Evolutionary conservation across 2,797 vertebrate genomes (phyloP).

Genomic region (Lutjanus argentimaculatus): DNA sequence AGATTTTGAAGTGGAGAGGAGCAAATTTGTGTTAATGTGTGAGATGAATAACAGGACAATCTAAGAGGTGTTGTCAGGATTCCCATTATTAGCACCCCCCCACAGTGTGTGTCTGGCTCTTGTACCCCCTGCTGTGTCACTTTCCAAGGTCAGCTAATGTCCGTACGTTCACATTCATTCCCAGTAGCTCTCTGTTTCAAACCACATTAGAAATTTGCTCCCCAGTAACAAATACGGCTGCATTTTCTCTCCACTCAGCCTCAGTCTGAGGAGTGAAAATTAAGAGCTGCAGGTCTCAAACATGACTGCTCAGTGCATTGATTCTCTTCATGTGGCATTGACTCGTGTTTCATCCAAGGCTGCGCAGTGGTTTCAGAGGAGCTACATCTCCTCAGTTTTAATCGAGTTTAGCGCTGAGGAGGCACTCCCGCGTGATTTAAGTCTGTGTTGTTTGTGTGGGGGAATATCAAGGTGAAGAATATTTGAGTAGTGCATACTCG

Average conservation of each 20-base stretch:
- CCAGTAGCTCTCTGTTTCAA: slow-evolving; percentile 5
- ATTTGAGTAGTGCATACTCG: slow-evolving; percentile 15
- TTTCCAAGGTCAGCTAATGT: slow-evolving; percentile 56
- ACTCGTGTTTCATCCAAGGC: slow-evolving; percentile 52
- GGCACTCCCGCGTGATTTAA: slow-evolving; percentile 12
- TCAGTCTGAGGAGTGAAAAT: slow-evolving; percentile 30
- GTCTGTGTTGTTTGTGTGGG: slow-evolving; percentile 17
- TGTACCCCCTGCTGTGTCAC: slow-evolving; percentile 28
- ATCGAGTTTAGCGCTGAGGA: slow-evolving; percentile 26
- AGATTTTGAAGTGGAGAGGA: slow-evolving; percentile 20
- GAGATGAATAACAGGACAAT: slow-evolving; percentile 33
- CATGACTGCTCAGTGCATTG: slow-evolving; percentile 33
- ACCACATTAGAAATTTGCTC: slow-evolving; percentile 25
- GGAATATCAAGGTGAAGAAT: slow-evolving; percentile 31
- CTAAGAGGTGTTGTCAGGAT: slow-evolving; percentile 60
- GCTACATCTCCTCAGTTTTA: slow-evolving; percentile 1
- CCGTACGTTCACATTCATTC: slow-evolving; percentile 7
- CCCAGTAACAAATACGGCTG: slow-evolving; percentile 13
- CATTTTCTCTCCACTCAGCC: not conserved
- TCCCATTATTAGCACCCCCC: slow-evolving; percentile 54
- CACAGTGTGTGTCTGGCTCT: slow-evolving; percentile 43
- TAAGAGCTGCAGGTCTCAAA: slow-evolving; percentile 45
- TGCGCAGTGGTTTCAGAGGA: slow-evolving; percentile 24
- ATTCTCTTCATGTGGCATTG: slow-evolving; percentile 56
- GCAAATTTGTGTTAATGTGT: slow-evolving; percentile 23